phyloP scores from a whole-genome alignment of 1,140 invertebrate genomes.

The Drosophila oshimai region DNA sequence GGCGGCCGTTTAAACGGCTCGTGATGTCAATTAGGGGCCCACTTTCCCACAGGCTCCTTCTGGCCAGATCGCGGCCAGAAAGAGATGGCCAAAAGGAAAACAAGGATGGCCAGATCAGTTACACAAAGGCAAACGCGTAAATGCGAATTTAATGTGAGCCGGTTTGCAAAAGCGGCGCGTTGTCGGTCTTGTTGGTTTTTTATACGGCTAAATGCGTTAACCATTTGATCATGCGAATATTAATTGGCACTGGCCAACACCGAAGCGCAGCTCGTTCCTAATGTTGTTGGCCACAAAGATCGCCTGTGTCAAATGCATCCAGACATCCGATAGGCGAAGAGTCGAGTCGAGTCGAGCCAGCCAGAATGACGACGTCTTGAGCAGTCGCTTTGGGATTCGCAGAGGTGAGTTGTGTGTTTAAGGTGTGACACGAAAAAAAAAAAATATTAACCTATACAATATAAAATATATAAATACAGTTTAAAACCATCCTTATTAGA shows the following conservation, averaged over 20 bases:
- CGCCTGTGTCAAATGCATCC: slow-evolving; percentile 54
- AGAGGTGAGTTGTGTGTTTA: neutral
- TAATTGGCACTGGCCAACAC: slow-evolving; percentile 73
- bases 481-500: too few species aligned
- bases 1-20: slow-evolving; percentile 48
- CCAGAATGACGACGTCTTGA: slow-evolving; percentile 67
- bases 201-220: slow-evolving; percentile 81
- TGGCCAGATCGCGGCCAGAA: neutral
- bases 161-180: slow-evolving; percentile 38
- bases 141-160: slow-evolving; percentile 66
- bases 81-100: neutral
- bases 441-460: too few species aligned
- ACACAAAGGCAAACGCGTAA: slow-evolving; percentile 60
- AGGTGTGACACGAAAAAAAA: slow-evolving; percentile 1
- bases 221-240: slow-evolving; percentile 81
- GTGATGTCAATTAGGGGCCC: slow-evolving; percentile 64
- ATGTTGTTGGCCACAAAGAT: slow-evolving; percentile 67
- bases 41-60: slow-evolving; percentile 65
- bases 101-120: slow-evolving; percentile 45
- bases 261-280: slow-evolving; percentile 58
- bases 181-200: slow-evolving; percentile 74
- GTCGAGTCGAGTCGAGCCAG: slow-evolving; percentile 35
- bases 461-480: too few species aligned
- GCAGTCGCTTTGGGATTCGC: neutral
- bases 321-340: slow-evolving; percentile 37